Percentiles rank a stretch among this genome's conserved stretches.
phyloP scores from a whole-genome alignment of 2,797 vertebrate genomes.

The Meda fulgida region DNA sequence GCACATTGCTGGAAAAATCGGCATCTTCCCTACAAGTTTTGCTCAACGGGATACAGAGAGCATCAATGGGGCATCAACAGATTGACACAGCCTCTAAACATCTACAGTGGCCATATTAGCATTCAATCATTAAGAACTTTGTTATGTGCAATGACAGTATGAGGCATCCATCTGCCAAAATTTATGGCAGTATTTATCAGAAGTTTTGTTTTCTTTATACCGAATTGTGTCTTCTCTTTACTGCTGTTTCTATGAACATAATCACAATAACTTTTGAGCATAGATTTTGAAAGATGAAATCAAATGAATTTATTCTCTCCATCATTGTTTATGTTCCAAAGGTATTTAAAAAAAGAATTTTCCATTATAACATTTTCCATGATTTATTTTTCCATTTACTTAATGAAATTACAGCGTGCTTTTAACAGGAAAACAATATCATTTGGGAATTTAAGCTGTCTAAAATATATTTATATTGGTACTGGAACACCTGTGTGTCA shows the following conservation, averaged over 20 bases:
- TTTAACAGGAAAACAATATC: constrained; percentile 40
- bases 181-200: not conserved
- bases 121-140: not conserved
- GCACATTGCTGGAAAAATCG: constrained; percentile 78
- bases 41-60: constrained; percentile 68
- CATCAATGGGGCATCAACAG: constrained; percentile 15
- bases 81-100: constrained; percentile 20
- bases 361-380: constrained; percentile 1
- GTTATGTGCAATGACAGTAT: not conserved
- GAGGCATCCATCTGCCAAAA: not conserved
- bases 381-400: constrained; percentile 23
- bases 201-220: not conserved
- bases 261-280: not conserved
- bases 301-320: not conserved
- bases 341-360: constrained; percentile 2
- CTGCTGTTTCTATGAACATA: not conserved
- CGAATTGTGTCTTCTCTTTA: not conserved
- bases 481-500: constrained; percentile 42
- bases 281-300: not conserved
- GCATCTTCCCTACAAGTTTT: constrained; percentile 92
- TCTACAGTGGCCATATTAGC: not conserved
- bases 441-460: constrained; percentile 33
- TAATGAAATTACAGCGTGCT: constrained; percentile 30
- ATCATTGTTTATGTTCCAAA: not conserved
- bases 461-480: constrained; percentile 36